Evolutionary conservation across 1,140 invertebrate species (phyloP), one percentile per base, ranked within the genome.

Genomic region (Pomphorhynchus laevis): DNA sequence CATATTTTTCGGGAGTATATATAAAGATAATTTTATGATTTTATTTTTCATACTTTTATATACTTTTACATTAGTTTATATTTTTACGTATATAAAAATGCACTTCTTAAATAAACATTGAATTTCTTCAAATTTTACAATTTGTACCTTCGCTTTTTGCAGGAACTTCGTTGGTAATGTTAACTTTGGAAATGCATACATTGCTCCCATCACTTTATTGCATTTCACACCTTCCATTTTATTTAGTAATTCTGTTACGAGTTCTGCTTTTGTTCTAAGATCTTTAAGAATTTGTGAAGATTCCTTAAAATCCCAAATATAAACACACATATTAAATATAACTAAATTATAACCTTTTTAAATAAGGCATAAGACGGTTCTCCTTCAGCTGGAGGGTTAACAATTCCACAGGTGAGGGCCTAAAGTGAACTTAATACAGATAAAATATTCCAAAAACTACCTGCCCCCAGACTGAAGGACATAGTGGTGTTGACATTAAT

Each of bases 181-280:
- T 18, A 64, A 53, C 31, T 49, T 63, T 3, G 84, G 84, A 53
- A 93, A 60, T 25, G 80, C 80, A 57, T 95, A 93, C 84, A 95
- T 91, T 1, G 84, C 79, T 4, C 47, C 47, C 39, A 39, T 41
- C 42, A 86, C 72, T 39, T 64, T 54, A 53, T 73, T 77, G 48
- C 74, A 79, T 27, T 57, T 67, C 48, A 80, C 74, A n/a, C 80
- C 79, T 48, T 73, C 66, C 51, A 91, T 77, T 24, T 63, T 64
- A 58, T 89, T 91, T 48, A 95, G 74, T 3, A 75, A 72, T 22
- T 84, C 69, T 1, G 70, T 70, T 18, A 89, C 72, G 56, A 93
- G 64, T 46, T 68, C 63, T 38, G 72, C 82, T 44, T 67, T 59
- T 47, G 67, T 55, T 39, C 66, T 69, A 9, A 98, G 61, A 1